phyloP scores from a whole-genome alignment of 1,140 invertebrate species.

The Psix sp. region DNA sequence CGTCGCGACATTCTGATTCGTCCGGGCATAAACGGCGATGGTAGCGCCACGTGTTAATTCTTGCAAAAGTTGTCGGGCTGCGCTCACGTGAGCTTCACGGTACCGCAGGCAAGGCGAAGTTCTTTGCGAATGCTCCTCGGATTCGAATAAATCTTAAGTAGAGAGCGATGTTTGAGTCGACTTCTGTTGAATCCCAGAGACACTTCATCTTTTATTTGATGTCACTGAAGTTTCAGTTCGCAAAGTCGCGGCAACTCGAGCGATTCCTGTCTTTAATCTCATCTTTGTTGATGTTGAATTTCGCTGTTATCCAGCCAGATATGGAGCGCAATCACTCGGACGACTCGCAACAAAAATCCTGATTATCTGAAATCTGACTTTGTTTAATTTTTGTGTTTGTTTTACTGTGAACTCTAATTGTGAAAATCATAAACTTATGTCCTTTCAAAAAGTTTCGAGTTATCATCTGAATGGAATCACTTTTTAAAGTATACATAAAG shows the following conservation, averaged over 20 bases:
- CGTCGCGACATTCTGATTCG: too few relatives aligned
- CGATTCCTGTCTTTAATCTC: slow-evolving; percentile 47
- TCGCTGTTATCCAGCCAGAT: slow-evolving; percentile 18
- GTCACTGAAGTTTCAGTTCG: slow-evolving; percentile 51
- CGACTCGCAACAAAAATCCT: slow-evolving; percentile 14
- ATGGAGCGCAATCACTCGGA: slow-evolving; percentile 32
- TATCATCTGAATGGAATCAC: too few relatives aligned
- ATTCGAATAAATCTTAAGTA: slow-evolving; percentile 49
- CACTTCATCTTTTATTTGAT: slow-evolving; percentile 52
- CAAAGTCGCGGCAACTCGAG: slow-evolving; percentile 26
- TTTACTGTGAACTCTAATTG: too few relatives aligned
- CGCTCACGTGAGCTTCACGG: slow-evolving; percentile 17
- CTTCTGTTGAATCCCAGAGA: slow-evolving; percentile 38
- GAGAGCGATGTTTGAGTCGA: slow-evolving; percentile 48
- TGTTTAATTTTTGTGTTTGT: not conserved
- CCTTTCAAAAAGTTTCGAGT: too few relatives aligned
- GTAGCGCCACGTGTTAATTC: slow-evolving; percentile 15
- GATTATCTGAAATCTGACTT: slow-evolving; percentile 14
- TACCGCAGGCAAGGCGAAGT: slow-evolving; percentile 13
- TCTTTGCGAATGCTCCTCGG: slow-evolving; percentile 22
- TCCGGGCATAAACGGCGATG: too few relatives aligned
- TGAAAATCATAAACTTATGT: too few relatives aligned
- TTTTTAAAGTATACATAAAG: too few relatives aligned
- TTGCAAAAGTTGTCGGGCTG: slow-evolving; percentile 3
- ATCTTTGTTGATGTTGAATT: slow-evolving; percentile 42